Conservation (phyloP, 1,140 invertebrate genomes). For the Episyrphus balteatus region DNA sequence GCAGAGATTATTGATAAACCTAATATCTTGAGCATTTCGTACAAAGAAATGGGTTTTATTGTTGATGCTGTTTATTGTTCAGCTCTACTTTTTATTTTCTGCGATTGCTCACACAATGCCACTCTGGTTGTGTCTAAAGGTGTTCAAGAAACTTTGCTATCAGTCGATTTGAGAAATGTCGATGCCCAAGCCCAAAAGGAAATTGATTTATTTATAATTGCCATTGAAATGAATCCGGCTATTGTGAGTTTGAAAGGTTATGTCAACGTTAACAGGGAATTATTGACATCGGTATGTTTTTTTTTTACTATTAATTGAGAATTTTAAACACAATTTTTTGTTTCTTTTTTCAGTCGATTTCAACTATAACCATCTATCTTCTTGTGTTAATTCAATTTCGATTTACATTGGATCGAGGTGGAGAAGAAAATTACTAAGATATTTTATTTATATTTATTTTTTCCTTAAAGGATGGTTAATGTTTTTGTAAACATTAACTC, state of each 20-base stretch:
- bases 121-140: slow-evolving; percentile 42
- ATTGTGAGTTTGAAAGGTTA: slow-evolving; percentile 49
- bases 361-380: slow-evolving; percentile 47
- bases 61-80: slow-evolving; percentile 48
- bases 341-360: slow-evolving; percentile 39
- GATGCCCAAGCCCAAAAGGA: slow-evolving; percentile 45
- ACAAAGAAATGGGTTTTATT: slow-evolving; percentile 50
- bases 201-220: slow-evolving; percentile 48
- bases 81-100: slow-evolving; percentile 45
- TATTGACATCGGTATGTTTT: slow-evolving; percentile 43
- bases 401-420: slow-evolving; percentile 33
- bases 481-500: no score
- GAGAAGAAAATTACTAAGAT: no score
- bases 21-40: slow-evolving; percentile 43
- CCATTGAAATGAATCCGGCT: slow-evolving; percentile 51
- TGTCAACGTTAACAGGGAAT: slow-evolving; percentile 45
- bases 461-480: no score
- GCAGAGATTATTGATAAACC: slow-evolving; percentile 48
- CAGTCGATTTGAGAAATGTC: slow-evolving; percentile 41
- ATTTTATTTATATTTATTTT: no score
- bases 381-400: slow-evolving; percentile 50
- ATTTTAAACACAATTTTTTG: not conserved
- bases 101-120: slow-evolving; percentile 48
- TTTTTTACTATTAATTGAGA: not conserved
- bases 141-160: slow-evolving; percentile 44